phyloP scores from a whole-genome alignment of 2,888 invertebrate species.

The Lasioglossum lativentre region DNA sequence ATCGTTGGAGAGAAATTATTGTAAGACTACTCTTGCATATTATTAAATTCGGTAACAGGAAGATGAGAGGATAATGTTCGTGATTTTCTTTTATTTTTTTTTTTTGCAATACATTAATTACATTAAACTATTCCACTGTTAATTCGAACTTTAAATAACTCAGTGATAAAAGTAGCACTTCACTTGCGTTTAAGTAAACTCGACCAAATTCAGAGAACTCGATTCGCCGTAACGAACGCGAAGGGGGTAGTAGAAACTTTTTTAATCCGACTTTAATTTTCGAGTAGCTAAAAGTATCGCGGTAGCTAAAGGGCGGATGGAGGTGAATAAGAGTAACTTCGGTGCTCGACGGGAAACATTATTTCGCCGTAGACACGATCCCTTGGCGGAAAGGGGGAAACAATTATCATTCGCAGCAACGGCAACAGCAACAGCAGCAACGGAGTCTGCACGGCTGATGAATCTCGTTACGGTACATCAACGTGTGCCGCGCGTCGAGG shows the following conservation, averaged over 20 bases:
- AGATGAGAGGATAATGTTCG: too few species aligned
- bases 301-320: not conserved
- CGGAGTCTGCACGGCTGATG: constrained; percentile 34
- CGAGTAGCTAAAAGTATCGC: not conserved
- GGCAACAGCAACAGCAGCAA: not conserved
- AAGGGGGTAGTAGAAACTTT: not conserved
- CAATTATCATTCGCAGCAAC: constrained; percentile 52
- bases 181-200: not conserved
- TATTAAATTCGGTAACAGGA: too few species aligned
- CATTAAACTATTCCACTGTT: not conserved
- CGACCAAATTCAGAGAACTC: not conserved
- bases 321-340: not conserved
- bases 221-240: too few species aligned
- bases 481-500: constrained; percentile 46
- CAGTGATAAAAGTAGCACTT: too few species aligned
- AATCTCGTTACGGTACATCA: constrained; percentile 70
- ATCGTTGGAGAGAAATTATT: too few species aligned
- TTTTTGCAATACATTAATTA: not conserved
- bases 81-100: too few species aligned
- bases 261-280: not conserved
- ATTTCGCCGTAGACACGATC: constrained; percentile 15
- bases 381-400: not conserved
- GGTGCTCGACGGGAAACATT: constrained; percentile 7
- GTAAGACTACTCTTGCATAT: too few species aligned
- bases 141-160: too few species aligned